These are phyloP conservation scores for Sinotaia quadrata DNA, from an alignment of 2,888 invertebrate species.

Conservation along the genomic window DNA sequence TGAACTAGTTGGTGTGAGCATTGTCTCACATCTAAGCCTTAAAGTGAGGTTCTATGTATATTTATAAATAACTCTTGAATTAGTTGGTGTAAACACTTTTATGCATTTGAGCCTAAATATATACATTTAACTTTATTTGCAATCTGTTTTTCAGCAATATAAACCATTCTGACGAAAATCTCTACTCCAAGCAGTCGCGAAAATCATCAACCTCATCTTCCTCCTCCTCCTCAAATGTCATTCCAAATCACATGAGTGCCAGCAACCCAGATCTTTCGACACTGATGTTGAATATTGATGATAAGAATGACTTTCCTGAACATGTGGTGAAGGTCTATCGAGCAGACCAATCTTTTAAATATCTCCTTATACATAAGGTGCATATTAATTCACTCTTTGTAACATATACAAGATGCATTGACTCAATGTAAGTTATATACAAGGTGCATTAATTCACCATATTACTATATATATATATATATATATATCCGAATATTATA, in stretches of 20 bases:
- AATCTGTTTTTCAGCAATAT: too few relatives aligned
- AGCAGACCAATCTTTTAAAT: conserved; percentile 97
- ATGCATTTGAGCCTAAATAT: not conserved
- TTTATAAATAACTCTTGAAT: too few relatives aligned
- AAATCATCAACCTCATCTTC: conserved; percentile 58
- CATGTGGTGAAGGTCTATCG: conserved; percentile 95
- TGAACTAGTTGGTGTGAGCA: too few relatives aligned
- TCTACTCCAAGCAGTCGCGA: conserved; percentile 50
- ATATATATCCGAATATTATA: too few relatives aligned
- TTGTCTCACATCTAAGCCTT: too few relatives aligned
- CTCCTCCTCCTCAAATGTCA: conserved; percentile 52
- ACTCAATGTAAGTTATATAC: too few relatives aligned
- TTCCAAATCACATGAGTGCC: conserved; percentile 63
- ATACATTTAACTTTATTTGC: not conserved
- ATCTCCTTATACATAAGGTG: conserved; percentile 93
- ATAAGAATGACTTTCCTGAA: conserved; percentile 79
- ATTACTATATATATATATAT: too few relatives aligned
- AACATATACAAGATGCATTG: too few relatives aligned
- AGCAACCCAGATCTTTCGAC: conserved; percentile 69
- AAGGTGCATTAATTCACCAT: too few relatives aligned
- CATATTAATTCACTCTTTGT: conserved; percentile 15
- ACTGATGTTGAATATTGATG: conserved; percentile 48
- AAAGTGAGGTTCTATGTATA: too few relatives aligned
- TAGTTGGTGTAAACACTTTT: too few relatives aligned
- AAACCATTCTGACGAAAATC: conserved; percentile 65